Base-by-base conservation (phyloP, 1,140 invertebrate genomes). In the Dreissena rostriformis region DNA sequence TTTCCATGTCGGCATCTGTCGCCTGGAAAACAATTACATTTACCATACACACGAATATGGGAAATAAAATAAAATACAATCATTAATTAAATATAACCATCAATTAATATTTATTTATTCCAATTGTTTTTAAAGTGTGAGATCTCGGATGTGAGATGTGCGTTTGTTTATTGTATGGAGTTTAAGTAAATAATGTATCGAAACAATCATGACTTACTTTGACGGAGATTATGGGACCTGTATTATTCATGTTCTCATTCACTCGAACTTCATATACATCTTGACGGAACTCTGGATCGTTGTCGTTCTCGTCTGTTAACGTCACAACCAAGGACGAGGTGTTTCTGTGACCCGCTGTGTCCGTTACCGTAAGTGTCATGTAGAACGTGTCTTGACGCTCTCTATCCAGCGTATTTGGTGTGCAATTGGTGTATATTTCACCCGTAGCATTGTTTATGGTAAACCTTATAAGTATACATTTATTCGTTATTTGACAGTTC, bases 281-380 rank as follows among this genome's bases (percentile, higher is more conserved):
- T 8, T 22, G 26, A 2, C 14, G n/a, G 66, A 82, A 73, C 22
- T 24, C 4, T 17, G 79, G 79, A 17, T 22, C 8, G n/a, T 82
- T 66, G 55, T 82, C 79, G 29, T 82, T 82, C 19, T 26, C 49
- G 22, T 82, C 79, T 28, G 12, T n/a, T 1, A 82, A 14, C 8
- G 51, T 2, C 14, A 82, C 55, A 17, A n/a, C 24, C 5, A 82
- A 19, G 8, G n/a, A 29, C 15, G 68, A 15, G 0, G 70, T 51
- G 26, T 52, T 22, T 5, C 57, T 63, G 19, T 39, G 49, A 11
- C 71, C 28, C 52, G 26, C 70, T 7, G 8, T 14, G 29, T 74
- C 79, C 49, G 17, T 74, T 24, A 70, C 79, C 51, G 61, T 73
- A n/a, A 29, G 51, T 5, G 70, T 82, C 79, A 82, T 66, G 49